Percentiles rank a stretch among this genome's conserved stretches.
phyloP scores from a whole-genome alignment of 37 sponge, comb jelly and placozoan genomes.

The Beroe forskalii region DNA sequence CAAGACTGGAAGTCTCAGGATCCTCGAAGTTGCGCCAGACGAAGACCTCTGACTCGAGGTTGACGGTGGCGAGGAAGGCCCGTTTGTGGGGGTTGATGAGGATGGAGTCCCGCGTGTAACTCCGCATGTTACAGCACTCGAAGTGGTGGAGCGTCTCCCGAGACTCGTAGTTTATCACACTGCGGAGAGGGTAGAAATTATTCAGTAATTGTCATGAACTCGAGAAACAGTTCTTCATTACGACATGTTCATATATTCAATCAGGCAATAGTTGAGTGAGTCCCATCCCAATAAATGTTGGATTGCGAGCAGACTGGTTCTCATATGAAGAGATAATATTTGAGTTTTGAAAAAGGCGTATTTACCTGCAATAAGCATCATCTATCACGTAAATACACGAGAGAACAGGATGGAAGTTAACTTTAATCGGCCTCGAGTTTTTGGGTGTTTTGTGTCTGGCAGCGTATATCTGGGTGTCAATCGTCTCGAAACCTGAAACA shows the following conservation, averaged over 20 bases:
- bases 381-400: conserved; percentile 28
- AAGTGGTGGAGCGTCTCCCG: background rate
- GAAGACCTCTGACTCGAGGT: conserved; percentile 39
- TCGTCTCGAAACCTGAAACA: background rate
- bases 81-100: conserved; percentile 28
- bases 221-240: too few species aligned
- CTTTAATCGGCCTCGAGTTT: conserved; percentile 35
- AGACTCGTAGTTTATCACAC: background rate
- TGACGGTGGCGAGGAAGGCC: conserved; percentile 1
- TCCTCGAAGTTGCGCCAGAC: conserved; percentile 42
- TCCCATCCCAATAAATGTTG: too few species aligned
- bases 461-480: conserved; percentile 24
- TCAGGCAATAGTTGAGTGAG: too few species aligned
- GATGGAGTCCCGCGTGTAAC: conserved; percentile 5
- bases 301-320: too few species aligned
- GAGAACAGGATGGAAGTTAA: conserved; percentile 23
- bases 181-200: background rate
- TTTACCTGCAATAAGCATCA: conserved; percentile 20
- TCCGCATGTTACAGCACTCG: conserved; percentile 18
- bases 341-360: too few species aligned
- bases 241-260: too few species aligned
- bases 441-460: background rate
- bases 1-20: conserved; percentile 14
- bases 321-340: too few species aligned
- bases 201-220: too few species aligned